Evolutionary conservation across 2,888 invertebrate genomes (phyloP).

Genomic region (Pseudococcus jackbeardsleyi): DNA sequence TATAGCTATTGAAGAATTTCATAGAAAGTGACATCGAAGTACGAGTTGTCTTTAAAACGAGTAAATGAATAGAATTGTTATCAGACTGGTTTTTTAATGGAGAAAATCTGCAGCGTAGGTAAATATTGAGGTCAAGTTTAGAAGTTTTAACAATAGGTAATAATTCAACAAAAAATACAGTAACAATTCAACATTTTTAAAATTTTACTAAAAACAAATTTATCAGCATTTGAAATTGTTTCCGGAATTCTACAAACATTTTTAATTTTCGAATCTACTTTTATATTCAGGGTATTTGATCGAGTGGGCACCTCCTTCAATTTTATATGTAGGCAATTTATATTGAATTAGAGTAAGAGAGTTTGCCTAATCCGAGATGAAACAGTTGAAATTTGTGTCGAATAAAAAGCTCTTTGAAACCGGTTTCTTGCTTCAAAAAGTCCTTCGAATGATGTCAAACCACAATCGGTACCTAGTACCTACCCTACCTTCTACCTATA

Average conservation of each 20-base stretch:
- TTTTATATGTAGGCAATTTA: too few species aligned
- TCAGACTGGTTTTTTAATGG: background rate
- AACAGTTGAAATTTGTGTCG: too few species aligned
- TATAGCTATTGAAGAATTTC: slow-evolving; percentile 17
- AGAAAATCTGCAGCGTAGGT: background rate
- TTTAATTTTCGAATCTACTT: too few species aligned
- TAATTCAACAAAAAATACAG: slow-evolving; percentile 32
- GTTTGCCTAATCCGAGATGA: too few species aligned
- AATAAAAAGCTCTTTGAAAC: too few species aligned
- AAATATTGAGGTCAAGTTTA: background rate
- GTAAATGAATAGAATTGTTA: background rate
- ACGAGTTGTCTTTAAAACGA: background rate
- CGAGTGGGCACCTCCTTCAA: too few species aligned
- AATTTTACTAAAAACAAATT: slow-evolving; percentile 26
- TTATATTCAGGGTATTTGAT: too few species aligned
- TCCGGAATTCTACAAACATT: background rate
- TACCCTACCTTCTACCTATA: too few species aligned
- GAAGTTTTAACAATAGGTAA: slow-evolving; percentile 30
- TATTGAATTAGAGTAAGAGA: too few species aligned
- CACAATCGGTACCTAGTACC: too few species aligned
- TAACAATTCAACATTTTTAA: slow-evolving; percentile 37
- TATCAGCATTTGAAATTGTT: slow-evolving; percentile 14
- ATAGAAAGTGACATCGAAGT: background rate
- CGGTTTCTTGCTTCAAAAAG: too few species aligned
- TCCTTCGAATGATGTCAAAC: too few species aligned